Evolutionary conservation across 2,797 vertebrate species (phyloP), one percentile per base, ranked within the genome.

Genomic region (Pangasius sanitwongsei): DNA sequence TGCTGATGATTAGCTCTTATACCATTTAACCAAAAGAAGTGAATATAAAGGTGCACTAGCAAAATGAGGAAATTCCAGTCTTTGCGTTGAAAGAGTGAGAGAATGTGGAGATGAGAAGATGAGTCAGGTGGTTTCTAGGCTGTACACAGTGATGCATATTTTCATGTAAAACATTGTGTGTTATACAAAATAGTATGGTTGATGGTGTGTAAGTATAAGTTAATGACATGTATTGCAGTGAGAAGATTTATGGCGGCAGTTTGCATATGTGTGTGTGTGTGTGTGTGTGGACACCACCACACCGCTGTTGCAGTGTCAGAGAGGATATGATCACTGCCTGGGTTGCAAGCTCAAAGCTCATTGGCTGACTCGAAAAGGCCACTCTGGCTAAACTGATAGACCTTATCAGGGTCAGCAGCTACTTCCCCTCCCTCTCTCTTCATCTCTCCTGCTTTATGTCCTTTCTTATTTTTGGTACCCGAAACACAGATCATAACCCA

Each of bases 321-420:
- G n/a, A 92, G 93, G 93, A 94, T 92, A 87, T 88, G 90, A 94
- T 93, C 92, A 23, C 78, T 92, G 89, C 86, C 78, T 34, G 57
- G 89, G 70, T 87, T 89, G 87, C 55, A 77, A 91, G 87, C 16
- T 48, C 18, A 44, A 72, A 90, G 88, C 91, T 48, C 34, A 74
- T 83, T 90, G 91, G 87, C 90, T 92, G 88, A 75, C 48, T 16
- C 25, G 41, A 20, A 57, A 78, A 91, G 83, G 90, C 89, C 89
- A 86, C 57, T 37, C 92, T 95, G 93, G 90, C 92, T 87, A 86
- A 90, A 41, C 87, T 93, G 96, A 97, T 96, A 95, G 94, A 95
- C 94, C 93, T 96, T 97, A 97, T 97, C 96, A 94, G 89, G 84
- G 88, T 92, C 9, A 86, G 91, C 96, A 96, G 95, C 93, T 91